Percentiles rank a stretch among this genome's conserved stretches.
Conservation (phyloP, 2,797 vertebrate genomes). For the Clarias pachynema region DNA sequence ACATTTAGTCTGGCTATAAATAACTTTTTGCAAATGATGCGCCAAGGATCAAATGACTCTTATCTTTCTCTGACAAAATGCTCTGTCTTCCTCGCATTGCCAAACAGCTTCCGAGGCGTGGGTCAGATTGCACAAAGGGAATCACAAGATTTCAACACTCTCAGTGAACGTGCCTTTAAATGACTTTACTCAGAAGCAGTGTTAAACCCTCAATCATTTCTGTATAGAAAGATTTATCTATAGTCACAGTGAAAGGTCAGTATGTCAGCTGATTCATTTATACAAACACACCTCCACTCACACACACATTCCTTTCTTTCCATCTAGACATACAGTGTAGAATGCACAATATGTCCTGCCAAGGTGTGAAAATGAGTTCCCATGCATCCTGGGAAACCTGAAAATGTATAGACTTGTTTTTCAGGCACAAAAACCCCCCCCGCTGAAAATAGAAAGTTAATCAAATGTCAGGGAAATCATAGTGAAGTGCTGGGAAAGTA, state of each 20-base stretch:
- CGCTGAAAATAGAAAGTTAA: neutral
- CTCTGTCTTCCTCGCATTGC: conserved; percentile 44
- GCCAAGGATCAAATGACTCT: conserved; percentile 54
- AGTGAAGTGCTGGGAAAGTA: neutral
- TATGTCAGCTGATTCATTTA: neutral
- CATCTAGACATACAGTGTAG: neutral
- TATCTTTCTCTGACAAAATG: conserved; percentile 58
- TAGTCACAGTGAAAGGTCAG: neutral
- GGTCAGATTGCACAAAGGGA: conserved; percentile 22
- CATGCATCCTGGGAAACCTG: neutral
- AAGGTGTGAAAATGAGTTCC: neutral
- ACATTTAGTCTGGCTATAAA: conserved; percentile 39
- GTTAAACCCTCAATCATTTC: conserved; percentile 53
- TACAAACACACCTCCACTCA: neutral
- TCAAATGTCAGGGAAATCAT: neutral
- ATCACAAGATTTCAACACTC: conserved; percentile 38
- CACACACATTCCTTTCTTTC: neutral
- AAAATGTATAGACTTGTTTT: neutral
- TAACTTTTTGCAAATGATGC: conserved; percentile 48
- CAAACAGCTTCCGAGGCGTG: conserved; percentile 30
- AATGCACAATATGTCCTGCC: neutral
- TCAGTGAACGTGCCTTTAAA: conserved; percentile 29
- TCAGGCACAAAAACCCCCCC: neutral
- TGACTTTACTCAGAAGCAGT: conserved; percentile 6
- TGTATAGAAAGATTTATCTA: conserved; percentile 53